Base-by-base conservation (phyloP, 1,140 invertebrate species). In the Nebria ingens region DNA sequence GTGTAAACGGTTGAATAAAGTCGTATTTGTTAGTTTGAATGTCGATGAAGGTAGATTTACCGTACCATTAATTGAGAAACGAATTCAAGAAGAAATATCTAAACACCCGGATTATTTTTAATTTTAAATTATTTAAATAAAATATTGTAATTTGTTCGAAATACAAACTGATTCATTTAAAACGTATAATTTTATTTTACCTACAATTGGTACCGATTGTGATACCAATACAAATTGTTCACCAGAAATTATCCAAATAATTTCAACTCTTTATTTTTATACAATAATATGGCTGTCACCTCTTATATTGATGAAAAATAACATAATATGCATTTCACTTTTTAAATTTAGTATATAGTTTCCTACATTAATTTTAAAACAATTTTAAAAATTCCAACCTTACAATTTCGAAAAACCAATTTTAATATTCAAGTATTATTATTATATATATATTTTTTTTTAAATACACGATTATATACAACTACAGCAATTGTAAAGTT, bases 181-280 rank as follows among this genome's bases (percentile, higher is more conserved):
- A 45, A 45, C 40, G 15, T 45, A 45, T 45, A 45, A 45, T 45
- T 45, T 34, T 34, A n/a, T 45, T 12, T 45, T 45, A 45, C 40
- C 40, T 45, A 45, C 40, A 45, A 45, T 9, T 45, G 17, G 15
- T 45, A 45, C 15, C 9, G 6, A 17, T 45, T 12, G 9, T 17
- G 9, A 12, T 45, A 17, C 40, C 40, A 45, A 9, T 17, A 45
- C 15, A 34, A 45, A 12, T 17, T 45, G 9, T 11, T 45, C 4
- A 45, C 40, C 40, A 45, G 17, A 45, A 45, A 45, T 11, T 45
- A 45, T 17, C 17, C 3, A 45, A 45, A 45, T 45, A 45, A 45
- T 45, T 45, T 45, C 17, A 17, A 6, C 17, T 34, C 6, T 34
- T 34, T 34, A 17, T 45, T 45, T 45, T 17, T 45, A 4, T 45